phyloP scores from a whole-genome alignment of 2,797 vertebrate species.

The Mionectes olivaceus region DNA sequence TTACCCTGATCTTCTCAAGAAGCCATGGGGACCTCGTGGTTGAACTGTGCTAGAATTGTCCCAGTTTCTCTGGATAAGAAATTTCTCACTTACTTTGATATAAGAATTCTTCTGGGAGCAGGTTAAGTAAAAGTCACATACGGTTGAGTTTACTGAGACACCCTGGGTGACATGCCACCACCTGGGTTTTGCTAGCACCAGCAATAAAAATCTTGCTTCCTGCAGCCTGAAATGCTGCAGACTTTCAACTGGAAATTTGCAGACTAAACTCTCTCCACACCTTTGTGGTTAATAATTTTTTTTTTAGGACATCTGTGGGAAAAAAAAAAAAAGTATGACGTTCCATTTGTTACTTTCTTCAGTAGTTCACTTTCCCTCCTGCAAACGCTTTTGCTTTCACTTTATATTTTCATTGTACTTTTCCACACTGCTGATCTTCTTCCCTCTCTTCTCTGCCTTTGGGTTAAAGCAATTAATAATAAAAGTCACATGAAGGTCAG shows the following conservation, averaged over 20 bases:
- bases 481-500: neutral
- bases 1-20: neutral
- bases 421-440: neutral
- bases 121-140: neutral
- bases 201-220: neutral
- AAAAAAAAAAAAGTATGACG: neutral
- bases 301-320: neutral
- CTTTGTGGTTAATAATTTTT: neutral
- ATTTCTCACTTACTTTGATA: neutral
- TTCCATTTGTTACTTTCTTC: neutral
- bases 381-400: neutral
- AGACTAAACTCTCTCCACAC: neutral
- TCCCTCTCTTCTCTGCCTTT: neutral
- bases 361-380: neutral
- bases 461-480: slow-evolving; percentile 13
- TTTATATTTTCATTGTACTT: neutral
- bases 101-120: neutral
- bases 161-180: neutral
- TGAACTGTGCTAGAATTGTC: neutral
- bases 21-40: neutral
- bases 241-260: neutral
- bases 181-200: neutral
- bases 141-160: neutral
- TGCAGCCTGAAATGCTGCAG: neutral
- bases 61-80: neutral